Evolutionary conservation across 2,797 vertebrate species (phyloP).

Genomic region (Pelobates cultripes): DNA sequence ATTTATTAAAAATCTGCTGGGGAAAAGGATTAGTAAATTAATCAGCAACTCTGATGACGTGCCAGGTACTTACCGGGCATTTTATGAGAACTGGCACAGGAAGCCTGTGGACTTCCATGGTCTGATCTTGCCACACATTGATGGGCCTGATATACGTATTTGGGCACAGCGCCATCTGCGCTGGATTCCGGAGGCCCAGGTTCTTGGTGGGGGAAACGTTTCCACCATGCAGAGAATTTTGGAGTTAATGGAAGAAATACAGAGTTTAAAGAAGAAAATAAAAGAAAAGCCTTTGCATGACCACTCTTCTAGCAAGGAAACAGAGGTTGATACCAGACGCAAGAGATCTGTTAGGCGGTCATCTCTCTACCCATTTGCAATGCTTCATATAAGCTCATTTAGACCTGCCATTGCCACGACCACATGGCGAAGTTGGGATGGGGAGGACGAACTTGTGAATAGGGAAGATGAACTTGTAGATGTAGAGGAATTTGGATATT

Average conservation of each 20-base stretch:
- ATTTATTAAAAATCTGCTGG: constrained; percentile 84
- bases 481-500: constrained; percentile 51
- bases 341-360: constrained; percentile 76
- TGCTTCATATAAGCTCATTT: constrained; percentile 72
- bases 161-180: constrained; percentile 87
- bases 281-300: constrained; percentile 58
- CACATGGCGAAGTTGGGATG: constrained; percentile 77
- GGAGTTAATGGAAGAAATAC: constrained; percentile 79
- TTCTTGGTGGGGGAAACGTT: constrained; percentile 77
- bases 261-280: constrained; percentile 73
- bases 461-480: constrained; percentile 80
- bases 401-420: constrained; percentile 82
- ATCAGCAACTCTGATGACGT: constrained; percentile 80
- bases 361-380: constrained; percentile 81
- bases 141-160: constrained; percentile 79
- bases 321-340: constrained; percentile 47
- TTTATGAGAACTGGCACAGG: constrained; percentile 81
- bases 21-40: constrained; percentile 83
- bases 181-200: constrained; percentile 86
- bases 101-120: constrained; percentile 80
- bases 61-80: constrained; percentile 71
- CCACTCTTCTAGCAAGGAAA: constrained; percentile 46
- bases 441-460: constrained; percentile 76
- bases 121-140: constrained; percentile 77
- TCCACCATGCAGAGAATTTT: constrained; percentile 74